Evolutionary conservation across 2,113 vertebrate species (phyloP), one percentile per base, ranked within the genome.

Genomic region (Anoura caudifer): DNA sequence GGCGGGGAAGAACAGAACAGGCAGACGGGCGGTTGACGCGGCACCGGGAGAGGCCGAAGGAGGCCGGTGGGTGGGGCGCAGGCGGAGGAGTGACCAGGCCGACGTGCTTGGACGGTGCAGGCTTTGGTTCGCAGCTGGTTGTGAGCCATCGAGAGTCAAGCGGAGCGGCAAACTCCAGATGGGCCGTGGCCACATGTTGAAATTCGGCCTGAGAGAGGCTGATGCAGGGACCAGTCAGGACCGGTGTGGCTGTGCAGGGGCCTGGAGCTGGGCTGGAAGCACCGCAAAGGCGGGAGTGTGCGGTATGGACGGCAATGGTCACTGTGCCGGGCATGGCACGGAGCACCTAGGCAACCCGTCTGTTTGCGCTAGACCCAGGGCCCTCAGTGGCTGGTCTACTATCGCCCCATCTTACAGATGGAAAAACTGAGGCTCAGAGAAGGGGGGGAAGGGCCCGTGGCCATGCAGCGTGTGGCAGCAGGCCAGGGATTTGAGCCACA

Each of bases 181-280:
- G 0, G 0, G 12, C 12, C 4, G 1, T 0, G 41, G 52, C 0
- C 0, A 7, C 24, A 33, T 11, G 2, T 0, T 33, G 67, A 72
- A 16, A 17, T 54, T 2, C 4, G 20, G 8, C 17, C 80, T 13
- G n/a, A 28, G 61, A 31, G 20, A 54, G n/a, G 63, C 45, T 20
- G 47, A 13, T 5, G 26, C 10, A n/a, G 38, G 50, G 12, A 31
- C 22, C 20, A 0, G 26, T 26, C 0, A 0, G 59, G 59, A 12
- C 59, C 24, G 41, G 54, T 16, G 59, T 14, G 13, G 47, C 73
- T 43, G 4, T 1, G 1, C 38, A 0, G 16, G 56, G 36, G 61
- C 16, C 86, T 17, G 31, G 52, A 5, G 11, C 22, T 6, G 45
- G 4, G 0, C 52, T 33, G 0, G 6, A 52, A 4, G 5, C 9